Evolutionary conservation across 2,113 vertebrate genomes (phyloP), one percentile per base, ranked within the genome.

Genomic region (Paraplagusia blochii): DNA sequence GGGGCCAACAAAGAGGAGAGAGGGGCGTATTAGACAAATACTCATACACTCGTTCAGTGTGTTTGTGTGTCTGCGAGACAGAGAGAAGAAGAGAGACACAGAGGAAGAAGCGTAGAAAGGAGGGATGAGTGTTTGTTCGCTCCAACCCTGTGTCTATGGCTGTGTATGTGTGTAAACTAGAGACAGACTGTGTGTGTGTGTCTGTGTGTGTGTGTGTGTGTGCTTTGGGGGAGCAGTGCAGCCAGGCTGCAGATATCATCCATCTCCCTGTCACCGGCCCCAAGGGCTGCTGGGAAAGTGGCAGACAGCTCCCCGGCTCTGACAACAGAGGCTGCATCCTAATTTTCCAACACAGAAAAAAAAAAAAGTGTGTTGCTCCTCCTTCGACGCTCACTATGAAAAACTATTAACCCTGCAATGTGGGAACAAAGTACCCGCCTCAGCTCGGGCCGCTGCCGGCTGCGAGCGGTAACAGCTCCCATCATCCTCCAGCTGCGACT

Each of bases 191-290:
- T 51, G 38, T 61, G 51, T 58, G 67, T 72, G 44, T 65, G 48
- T n/a, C n/a, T 15, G 39, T 40, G 34, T 40, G 33, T 44, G 22
- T 46, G 50, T 66, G 66, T 48, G 12, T 33, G 56, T 55, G 76
- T 46, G 65, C 4, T 18, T 16, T 63, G 40, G 53, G 62, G 52
- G 83, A 86, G 87, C 79, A 80, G 72, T 77, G 85, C 82, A 44
- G 77, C 87, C 83, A 90, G 88, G 87, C 91, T 94, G 92, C 92
- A 90, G 92, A 91, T 93, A 92, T 89, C 92, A 96, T 97, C 94
- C 93, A 95, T 98, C 95, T 96, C 93, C 79, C 90, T 95, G 94
- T 95, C 94, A 95, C 90, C 84, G 69, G 88, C 92, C 89, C 22
- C 88, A 83, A 82, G 88, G 88, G 87, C 93, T 93, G 92, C 91